Evolutionary conservation across 2,113 vertebrate genomes (phyloP), one percentile per base, ranked within the genome.

Genomic region (Burhinus bistriatus): DNA sequence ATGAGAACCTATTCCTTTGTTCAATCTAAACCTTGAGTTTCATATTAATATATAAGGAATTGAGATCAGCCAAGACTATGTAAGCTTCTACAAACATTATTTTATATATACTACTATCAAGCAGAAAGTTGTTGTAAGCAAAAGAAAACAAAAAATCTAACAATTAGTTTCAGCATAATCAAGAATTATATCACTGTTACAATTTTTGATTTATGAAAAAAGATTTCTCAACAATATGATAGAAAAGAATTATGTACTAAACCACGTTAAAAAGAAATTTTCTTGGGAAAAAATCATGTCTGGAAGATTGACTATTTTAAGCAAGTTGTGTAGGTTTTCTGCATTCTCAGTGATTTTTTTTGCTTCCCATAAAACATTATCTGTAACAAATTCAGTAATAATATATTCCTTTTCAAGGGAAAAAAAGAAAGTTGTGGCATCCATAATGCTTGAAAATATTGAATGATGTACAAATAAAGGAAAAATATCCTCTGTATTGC

Each of bases 391-490:
- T 79, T 79, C 82, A 94, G 52, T 57, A 94, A 95, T 79, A 95
- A 92, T 83, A 61, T 30, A 71, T 23, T 54, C 26, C 44, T 77
- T 96, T 90, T 92, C 83, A 94, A 97, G 80, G 93, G 75, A 54
- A 81, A 91, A 68, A 65, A 91, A 22, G 9, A 71, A 91, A 38
- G 25, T 11, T 84, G 61, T 92, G 69, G 51, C 5, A 65, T 45
- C 68, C 77, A 52, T 83, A 93, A 87, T 70, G 64, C 58, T 94
- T 97, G 87, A 95, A 97, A 97, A 81, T 54, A 90, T 55, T 66
- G 40, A 95, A 84, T 95, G 85, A 87, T 84, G 38, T 78, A 79
- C 16, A 68, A 40, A 92, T 90, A 97, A 93, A 79, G 85, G 97
- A 89, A 90, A 91, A 88, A 93, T 49, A 65, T 45, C 36, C 61